These are phyloP conservation scores for Spinus olivaceus DNA, from an alignment of 2,797 vertebrate species.

Conservation along the genomic window DNA sequence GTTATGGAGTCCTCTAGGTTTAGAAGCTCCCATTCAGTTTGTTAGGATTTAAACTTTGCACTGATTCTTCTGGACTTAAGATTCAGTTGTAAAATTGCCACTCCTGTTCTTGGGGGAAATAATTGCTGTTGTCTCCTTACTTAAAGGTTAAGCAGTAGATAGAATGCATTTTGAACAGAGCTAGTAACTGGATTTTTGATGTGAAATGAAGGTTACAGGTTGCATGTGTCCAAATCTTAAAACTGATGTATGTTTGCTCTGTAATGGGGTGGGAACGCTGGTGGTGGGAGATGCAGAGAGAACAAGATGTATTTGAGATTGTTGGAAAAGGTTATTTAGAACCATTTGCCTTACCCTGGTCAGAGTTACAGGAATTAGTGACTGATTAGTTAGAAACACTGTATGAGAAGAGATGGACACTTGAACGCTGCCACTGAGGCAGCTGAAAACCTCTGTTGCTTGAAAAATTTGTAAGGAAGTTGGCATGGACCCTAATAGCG, in stretches of 20 bases:
- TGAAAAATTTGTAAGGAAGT: neutral
- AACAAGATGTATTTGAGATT: neutral
- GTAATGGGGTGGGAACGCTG: neutral
- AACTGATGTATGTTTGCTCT: neutral
- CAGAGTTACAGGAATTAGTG: neutral
- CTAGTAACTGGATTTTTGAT: neutral
- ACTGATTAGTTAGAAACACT: neutral
- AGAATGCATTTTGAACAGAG: neutral
- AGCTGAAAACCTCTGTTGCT: neutral
- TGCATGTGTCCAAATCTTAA: fast-evolving
- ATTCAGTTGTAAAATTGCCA: neutral
- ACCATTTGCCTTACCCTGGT: neutral
- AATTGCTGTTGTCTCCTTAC: neutral
- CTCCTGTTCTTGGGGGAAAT: neutral
- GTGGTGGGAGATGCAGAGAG: neutral
- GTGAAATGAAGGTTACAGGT: neutral
- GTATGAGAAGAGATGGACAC: neutral
- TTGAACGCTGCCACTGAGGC: neutral
- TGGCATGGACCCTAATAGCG: neutral
- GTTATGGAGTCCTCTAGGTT: neutral
- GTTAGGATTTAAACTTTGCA: neutral
- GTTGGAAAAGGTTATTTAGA: neutral
- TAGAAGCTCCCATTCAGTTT: neutral
- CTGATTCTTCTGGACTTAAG: neutral
- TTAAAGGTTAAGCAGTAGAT: neutral